Conservation (phyloP, 1,140 invertebrate genomes). For the Kradibia gibbosae region DNA sequence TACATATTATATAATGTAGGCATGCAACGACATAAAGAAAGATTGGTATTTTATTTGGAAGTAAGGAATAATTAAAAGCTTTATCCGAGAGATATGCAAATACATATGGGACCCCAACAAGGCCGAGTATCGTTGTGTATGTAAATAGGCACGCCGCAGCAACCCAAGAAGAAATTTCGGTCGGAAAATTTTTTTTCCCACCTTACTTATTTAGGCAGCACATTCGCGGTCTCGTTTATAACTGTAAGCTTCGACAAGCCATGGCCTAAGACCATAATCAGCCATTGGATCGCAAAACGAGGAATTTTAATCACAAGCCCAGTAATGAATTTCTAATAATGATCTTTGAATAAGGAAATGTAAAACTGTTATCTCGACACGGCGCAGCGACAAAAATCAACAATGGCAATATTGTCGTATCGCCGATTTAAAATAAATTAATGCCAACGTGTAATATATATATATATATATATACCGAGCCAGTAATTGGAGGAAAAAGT, state of each 20-base stretch:
- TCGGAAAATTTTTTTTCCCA: not conserved
- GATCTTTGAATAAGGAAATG: too few species aligned
- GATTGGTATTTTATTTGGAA: conserved; percentile 15
- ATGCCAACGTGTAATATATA: too few species aligned
- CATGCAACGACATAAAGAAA: not conserved
- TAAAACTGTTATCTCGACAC: too few species aligned
- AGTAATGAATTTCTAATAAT: not conserved
- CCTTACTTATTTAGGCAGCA: not conserved
- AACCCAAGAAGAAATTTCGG: not conserved
- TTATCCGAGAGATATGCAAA: not conserved
- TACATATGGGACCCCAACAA: not conserved
- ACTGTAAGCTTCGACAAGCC: not conserved
- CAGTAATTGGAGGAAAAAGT: too few species aligned
- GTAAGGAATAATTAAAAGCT: conserved; percentile 15
- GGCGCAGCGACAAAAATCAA: too few species aligned
- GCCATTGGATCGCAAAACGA: not conserved
- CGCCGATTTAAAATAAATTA: too few species aligned
- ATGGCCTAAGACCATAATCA: not conserved
- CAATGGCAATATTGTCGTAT: too few species aligned
- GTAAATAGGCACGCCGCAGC: not conserved
- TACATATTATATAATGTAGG: too few species aligned
- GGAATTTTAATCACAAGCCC: too few species aligned
- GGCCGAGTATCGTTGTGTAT: not conserved
- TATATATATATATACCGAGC: too few species aligned
- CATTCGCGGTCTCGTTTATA: not conserved